phyloP scores from a whole-genome alignment of 1,140 invertebrate species.

The Ditylenchus dipsaci region DNA sequence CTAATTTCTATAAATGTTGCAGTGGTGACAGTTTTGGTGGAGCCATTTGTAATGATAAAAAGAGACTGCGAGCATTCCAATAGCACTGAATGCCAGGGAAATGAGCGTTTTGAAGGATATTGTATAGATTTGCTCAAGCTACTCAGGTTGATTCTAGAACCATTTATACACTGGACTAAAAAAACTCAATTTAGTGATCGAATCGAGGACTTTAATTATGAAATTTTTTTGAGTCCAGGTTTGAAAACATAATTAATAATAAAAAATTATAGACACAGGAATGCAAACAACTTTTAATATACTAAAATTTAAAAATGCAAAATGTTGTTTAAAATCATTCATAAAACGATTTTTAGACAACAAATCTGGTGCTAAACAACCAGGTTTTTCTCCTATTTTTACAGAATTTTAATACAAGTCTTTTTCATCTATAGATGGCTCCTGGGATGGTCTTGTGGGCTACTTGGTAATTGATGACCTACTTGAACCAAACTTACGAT shows the following conservation, averaged over 20 bases:
- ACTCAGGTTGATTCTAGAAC: background rate
- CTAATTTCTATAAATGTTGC: conserved; percentile 2
- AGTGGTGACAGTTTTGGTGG: conserved; percentile 47
- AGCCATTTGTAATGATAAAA: conserved; percentile 57
- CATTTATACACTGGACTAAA: conserved; percentile 12
- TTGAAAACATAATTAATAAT: too few relatives aligned
- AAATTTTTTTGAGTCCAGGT: conserved; percentile 34
- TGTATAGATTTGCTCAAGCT: conserved; percentile 57
- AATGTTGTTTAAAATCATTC: too few relatives aligned
- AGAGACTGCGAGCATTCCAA: conserved; percentile 43
- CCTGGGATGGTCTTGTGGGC: conserved; percentile 59
- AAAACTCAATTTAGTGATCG: conserved; percentile 35
- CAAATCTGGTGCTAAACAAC: conserved; percentile 33
- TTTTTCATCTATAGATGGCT: too few relatives aligned
- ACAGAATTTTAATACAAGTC: too few relatives aligned
- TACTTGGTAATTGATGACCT: conserved; percentile 33
- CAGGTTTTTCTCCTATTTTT: too few relatives aligned
- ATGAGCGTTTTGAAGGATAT: conserved; percentile 58
- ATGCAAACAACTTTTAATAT: too few relatives aligned
- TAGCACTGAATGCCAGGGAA: conserved; percentile 54
- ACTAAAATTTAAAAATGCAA: too few relatives aligned
- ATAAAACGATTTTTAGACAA: background rate
- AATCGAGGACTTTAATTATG: conserved; percentile 56
- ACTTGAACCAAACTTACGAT: too few relatives aligned
- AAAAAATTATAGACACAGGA: too few relatives aligned